Evolutionary conservation across 2,888 invertebrate species (phyloP), one percentile per base, ranked within the genome.

Genomic region (Scaptomyza caliginosa): DNA sequence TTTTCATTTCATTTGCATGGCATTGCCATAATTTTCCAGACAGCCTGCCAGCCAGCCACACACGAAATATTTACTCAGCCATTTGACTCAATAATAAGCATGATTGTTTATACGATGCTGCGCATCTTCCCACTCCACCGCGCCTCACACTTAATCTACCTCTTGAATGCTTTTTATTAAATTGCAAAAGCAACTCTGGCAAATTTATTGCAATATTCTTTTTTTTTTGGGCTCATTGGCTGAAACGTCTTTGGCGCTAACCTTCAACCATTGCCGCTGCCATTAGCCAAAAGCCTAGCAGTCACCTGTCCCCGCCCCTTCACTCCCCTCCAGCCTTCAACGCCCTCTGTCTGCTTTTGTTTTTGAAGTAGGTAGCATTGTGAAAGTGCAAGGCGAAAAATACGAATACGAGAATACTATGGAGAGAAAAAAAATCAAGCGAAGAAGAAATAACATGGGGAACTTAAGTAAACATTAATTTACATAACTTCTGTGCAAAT

Each of bases 401-500:
- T 62, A 63, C 55, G 49, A 65, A 52, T 49, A 72, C 43, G 66
- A 48, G 49, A 65, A 54, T n/a, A n/a, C n/a, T n/a, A n/a, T n/a
- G n/a, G n/a, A n/a, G 26, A 58, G 39, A 46, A 64, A 63, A 62
- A 57, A 50, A 54, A 63, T 39, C 60, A 32, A 21, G 46, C 62
- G 62, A 73, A 78, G 81, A 84, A 89, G 81, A 84, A 89, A 90
- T 85, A 82, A 82, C 81, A 82, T 87, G 81, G 81, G 88, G 87
- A 89, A 89, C 90, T 90, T 90, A 90, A 91, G 87, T 89, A 90
- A 90, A 90, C 91, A 90, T 89, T 91, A 89, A 90, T 90, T 90
- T 91, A 89, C 90, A 90, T 90, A 90, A 91, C 90, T 90, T 90
- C 88, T 87, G 86, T 78, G 78, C 86, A 86, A 84, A 83, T 83